Evolutionary conservation across 2,888 invertebrate genomes (phyloP).

Genomic region (Trissolcus japonicus): DNA sequence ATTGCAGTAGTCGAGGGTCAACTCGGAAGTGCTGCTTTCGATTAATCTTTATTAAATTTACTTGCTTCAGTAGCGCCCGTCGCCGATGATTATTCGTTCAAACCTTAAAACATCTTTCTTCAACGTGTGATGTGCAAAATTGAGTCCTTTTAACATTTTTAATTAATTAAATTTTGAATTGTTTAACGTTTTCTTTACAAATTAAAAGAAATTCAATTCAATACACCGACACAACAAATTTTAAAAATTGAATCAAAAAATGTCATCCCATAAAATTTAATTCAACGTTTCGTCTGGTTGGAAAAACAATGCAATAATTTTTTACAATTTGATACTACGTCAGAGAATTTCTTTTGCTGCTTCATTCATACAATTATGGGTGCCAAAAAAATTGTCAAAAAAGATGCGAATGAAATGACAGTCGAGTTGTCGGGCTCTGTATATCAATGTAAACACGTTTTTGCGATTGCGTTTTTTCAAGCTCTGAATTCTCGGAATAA

Average conservation of each 20-base stretch:
- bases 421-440: constrained; percentile 11
- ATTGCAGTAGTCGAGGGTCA: constrained; percentile 53
- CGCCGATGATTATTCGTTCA: constrained; percentile 50
- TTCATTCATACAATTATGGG: neutral
- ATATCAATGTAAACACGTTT: constrained; percentile 23
- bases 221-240: neutral
- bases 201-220: neutral
- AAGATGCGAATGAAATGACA: constrained; percentile 1
- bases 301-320: no score
- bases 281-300: no score
- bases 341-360: neutral
- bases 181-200: no score
- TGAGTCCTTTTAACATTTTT: neutral
- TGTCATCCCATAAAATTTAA: neutral
- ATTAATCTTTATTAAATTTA: constrained; percentile 58
- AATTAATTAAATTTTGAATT: neutral
- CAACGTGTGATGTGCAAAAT: neutral
- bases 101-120: neutral
- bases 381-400: neutral
- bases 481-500: constrained; percentile 26
- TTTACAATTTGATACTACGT: no score
- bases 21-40: constrained; percentile 53
- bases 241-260: neutral
- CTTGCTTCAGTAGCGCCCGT: constrained; percentile 36
- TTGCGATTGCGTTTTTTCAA: constrained; percentile 23